Evolutionary conservation across 2,113 vertebrate species (phyloP).

Genomic region (Leucoraja erinaceus): DNA sequence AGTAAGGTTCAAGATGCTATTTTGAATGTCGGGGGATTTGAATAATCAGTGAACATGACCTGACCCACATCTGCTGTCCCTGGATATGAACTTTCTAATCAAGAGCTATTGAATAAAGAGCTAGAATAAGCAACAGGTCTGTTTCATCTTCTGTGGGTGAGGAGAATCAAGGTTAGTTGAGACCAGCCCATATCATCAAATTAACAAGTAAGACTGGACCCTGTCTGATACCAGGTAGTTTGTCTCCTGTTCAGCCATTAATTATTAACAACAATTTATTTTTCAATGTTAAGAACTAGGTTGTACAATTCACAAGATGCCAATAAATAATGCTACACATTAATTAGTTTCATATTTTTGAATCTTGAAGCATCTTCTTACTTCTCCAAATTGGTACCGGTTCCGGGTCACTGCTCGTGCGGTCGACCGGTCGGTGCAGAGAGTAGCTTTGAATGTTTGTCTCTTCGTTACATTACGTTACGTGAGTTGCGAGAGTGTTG

Average conservation of each 20-base stretch:
- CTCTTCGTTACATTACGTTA: too few relatives aligned
- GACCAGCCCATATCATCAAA: neutral
- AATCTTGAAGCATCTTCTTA: too few relatives aligned
- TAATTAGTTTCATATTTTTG: too few relatives aligned
- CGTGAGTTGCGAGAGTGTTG: too few relatives aligned
- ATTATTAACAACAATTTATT: neutral
- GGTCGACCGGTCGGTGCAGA: too few relatives aligned
- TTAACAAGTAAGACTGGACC: neutral
- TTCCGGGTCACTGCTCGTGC: too few relatives aligned
- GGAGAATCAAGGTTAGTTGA: neutral
- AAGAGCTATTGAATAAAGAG: neutral
- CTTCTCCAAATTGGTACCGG: too few relatives aligned
- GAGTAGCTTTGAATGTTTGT: too few relatives aligned
- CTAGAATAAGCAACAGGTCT: neutral
- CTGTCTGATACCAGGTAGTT: neutral
- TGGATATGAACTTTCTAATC: neutral
- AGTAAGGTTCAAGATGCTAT: neutral
- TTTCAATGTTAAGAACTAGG: neutral
- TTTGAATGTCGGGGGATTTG: neutral
- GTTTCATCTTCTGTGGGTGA: neutral
- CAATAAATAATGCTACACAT: neutral
- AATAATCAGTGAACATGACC: neutral
- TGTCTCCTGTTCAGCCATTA: neutral
- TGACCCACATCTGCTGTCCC: too few relatives aligned
- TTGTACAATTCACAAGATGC: neutral